Conservation (phyloP, 92 coral and sea anemone genomes). For the Micromussa lordhowensis region DNA sequence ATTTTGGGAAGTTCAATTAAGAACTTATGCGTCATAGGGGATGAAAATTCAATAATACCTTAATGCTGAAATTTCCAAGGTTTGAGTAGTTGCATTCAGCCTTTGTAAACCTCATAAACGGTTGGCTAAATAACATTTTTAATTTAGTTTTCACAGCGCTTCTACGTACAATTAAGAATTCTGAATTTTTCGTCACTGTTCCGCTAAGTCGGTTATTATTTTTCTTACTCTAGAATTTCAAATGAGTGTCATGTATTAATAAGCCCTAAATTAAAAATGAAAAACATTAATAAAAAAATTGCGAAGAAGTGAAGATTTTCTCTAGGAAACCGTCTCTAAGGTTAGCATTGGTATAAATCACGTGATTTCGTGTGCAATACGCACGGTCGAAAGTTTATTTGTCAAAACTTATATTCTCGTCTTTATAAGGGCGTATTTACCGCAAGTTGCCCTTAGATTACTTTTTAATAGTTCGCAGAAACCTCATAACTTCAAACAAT, state of each 20-base stretch:
- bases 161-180: neutral
- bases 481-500: neutral
- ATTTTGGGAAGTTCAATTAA: neutral
- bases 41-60: neutral
- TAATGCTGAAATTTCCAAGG: neutral
- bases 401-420: neutral
- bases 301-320: neutral
- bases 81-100: neutral
- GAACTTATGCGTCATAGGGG: neutral
- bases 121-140: neutral
- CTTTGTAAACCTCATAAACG: neutral
- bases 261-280: neutral
- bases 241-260: neutral
- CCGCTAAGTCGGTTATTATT: neutral
- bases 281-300: neutral
- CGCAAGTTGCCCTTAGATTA: neutral
- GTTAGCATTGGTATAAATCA: neutral
- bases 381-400: neutral
- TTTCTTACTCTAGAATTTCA: neutral
- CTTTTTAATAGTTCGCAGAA: neutral
- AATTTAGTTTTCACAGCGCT: neutral
- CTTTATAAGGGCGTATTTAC: neutral
- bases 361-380: neutral
- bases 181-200: neutral
- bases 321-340: neutral